Percentiles rank a stretch among this genome's conserved stretches.
Conservation (phyloP, 1,140 invertebrate genomes). For the Drosophila kurseongensis region DNA sequence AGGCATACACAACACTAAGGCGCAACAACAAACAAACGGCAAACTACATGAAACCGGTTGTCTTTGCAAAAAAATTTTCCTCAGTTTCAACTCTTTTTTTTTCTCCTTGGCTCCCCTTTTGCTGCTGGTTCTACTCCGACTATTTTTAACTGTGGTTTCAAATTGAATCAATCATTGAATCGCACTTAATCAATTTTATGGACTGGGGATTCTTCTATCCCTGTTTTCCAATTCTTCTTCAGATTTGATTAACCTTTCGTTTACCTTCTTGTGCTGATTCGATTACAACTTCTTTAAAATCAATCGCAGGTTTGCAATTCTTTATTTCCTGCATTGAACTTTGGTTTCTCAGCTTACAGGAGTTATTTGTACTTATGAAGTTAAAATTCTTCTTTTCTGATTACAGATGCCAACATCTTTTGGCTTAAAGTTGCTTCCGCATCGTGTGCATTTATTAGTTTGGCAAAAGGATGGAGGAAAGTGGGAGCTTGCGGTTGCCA, state of each 20-base stretch:
- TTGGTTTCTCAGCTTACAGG: too few species aligned
- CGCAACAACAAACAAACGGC: conserved; percentile 35
- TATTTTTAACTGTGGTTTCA: conserved; percentile 22
- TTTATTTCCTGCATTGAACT: too few species aligned
- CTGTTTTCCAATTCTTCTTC: too few species aligned
- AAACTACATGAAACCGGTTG: conserved; percentile 60
- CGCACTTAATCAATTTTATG: conserved; percentile 40
- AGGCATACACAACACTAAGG: conserved; percentile 52
- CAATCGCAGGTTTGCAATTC: background rate
- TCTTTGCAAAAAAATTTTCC: conserved; percentile 37
- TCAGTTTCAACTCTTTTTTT: conserved; percentile 4
- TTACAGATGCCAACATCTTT: background rate
- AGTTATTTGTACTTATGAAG: background rate
- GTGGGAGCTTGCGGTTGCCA: background rate
- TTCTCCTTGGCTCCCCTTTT: background rate
- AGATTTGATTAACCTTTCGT: too few species aligned
- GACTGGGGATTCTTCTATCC: background rate
- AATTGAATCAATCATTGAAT: conserved; percentile 47
- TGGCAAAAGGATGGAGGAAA: background rate
- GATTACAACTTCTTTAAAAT: too few species aligned
- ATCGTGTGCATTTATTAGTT: conserved; percentile 4
- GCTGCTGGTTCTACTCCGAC: background rate
- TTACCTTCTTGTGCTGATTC: too few species aligned
- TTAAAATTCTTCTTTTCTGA: background rate
- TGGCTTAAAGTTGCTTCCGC: background rate